phyloP scores from a whole-genome alignment of 2,888 invertebrate species.

The Xestia rhomboidea region DNA sequence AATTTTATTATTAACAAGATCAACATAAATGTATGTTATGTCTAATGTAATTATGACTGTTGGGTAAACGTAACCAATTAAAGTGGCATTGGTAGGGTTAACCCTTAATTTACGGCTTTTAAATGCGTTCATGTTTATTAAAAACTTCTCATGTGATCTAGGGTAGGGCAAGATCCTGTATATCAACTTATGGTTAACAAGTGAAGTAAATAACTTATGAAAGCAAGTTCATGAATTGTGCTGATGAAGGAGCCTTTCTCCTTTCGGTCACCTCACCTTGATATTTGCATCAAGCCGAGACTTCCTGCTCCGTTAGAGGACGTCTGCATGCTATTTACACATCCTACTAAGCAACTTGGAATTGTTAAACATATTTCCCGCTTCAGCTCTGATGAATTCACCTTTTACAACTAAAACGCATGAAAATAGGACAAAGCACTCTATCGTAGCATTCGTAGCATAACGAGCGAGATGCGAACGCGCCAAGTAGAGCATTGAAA shows the following conservation, averaged over 20 bases:
- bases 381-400: slow-evolving; percentile 21
- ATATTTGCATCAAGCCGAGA: slow-evolving; percentile 83
- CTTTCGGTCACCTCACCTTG: slow-evolving; percentile 82
- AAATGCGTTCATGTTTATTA: slow-evolving; percentile 10
- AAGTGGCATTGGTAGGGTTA: neutral
- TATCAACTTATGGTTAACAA: slow-evolving; percentile 27
- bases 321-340: slow-evolving; percentile 71
- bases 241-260: slow-evolving; percentile 75
- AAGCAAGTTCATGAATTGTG: slow-evolving; percentile 53
- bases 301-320: slow-evolving; percentile 86
- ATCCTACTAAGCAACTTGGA: slow-evolving; percentile 52
- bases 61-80: neutral
- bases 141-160: neutral
- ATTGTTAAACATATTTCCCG: slow-evolving; percentile 15
- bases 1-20: neutral
- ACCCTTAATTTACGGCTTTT: neutral
- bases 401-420: slow-evolving; percentile 20
- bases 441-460: slow-evolving; percentile 34
- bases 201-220: slow-evolving; percentile 36
- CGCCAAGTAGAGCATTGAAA: slow-evolving; percentile 81
- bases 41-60: neutral
- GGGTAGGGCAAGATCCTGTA: slow-evolving; percentile 10
- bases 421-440: slow-evolving; percentile 59
- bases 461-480: slow-evolving; percentile 73
- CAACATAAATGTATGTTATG: neutral